Conservation (phyloP, 2,797 vertebrate species). For the Phrynocephalus guinanensis region DNA sequence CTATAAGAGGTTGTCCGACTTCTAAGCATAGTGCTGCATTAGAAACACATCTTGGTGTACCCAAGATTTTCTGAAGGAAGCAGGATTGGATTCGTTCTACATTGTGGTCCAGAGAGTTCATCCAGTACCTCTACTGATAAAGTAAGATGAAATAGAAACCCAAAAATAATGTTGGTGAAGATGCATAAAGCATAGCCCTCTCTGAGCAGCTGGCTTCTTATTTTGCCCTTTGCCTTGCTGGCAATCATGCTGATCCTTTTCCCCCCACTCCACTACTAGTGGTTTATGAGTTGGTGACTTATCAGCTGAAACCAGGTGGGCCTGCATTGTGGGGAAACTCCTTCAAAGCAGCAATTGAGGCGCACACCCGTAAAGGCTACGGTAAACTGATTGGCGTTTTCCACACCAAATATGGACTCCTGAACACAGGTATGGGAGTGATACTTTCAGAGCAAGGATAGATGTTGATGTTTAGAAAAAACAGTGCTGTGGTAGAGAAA, state of each 20-base stretch:
- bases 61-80: too few relatives aligned
- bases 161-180: not conserved
- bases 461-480: not conserved
- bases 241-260: conserved; percentile 39
- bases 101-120: too few relatives aligned
- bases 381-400: conserved; percentile 88
- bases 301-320: conserved; percentile 90
- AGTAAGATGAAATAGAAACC: not conserved
- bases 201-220: not conserved
- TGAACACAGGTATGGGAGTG: conserved; percentile 84
- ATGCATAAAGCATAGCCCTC: not conserved
- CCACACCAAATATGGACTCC: conserved; percentile 86
- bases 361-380: conserved; percentile 84
- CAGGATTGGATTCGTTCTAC: too few relatives aligned
- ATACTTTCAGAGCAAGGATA: not conserved
- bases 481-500: not conserved
- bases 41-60: too few relatives aligned
- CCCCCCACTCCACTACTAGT: conserved; percentile 74
- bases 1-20: too few relatives aligned
- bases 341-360: conserved; percentile 81
- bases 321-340: conserved; percentile 87
- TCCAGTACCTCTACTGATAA: too few relatives aligned
- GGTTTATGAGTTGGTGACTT: conserved; percentile 88
- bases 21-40: too few relatives aligned
- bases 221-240: not conserved